A percentile compares a stretch with the other conserved stretches of the same genome.
Evolutionary conservation across 2,113 vertebrate species (phyloP).

Genomic region (Camarhynchus parvulus): DNA sequence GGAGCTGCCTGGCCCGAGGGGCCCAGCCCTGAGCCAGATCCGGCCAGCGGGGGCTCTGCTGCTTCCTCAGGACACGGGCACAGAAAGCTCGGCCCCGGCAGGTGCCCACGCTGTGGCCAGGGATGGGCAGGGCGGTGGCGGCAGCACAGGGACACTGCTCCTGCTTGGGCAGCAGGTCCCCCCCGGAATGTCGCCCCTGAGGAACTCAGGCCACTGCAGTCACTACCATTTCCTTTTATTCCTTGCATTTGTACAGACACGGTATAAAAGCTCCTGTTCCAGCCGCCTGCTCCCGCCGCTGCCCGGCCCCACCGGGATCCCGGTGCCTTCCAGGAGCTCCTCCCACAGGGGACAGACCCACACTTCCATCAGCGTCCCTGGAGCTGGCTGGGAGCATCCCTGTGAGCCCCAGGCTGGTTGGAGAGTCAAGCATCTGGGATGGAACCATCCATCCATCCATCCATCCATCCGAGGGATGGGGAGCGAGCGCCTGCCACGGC

Average conservation of each 20-base stretch:
- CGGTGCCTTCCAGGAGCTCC: neutral
- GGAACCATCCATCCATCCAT: neutral
- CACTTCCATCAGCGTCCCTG: neutral
- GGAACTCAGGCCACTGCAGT: neutral
- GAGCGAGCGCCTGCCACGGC: rapidly evolving
- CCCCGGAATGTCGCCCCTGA: rapidly evolving
- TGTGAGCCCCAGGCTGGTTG: rapidly evolving
- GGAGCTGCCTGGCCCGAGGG: neutral
- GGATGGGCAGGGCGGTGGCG: neutral
- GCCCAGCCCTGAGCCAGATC: slow-evolving; percentile 16
- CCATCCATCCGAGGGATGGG: neutral
- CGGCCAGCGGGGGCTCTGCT: neutral
- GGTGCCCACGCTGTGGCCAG: neutral
- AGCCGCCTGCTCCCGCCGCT: neutral
- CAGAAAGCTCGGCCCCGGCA: neutral
- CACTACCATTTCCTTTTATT: slow-evolving; percentile 63
- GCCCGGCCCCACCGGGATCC: neutral
- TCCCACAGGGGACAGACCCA: neutral
- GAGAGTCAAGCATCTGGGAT: neutral
- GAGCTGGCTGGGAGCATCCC: neutral
- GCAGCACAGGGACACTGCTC: neutral
- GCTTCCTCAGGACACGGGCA: neutral
- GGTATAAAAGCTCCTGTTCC: slow-evolving; percentile 28
- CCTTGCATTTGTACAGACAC: slow-evolving; percentile 41
- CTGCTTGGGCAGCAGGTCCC: neutral